Evolutionary conservation across 2,113 vertebrate species (phyloP), one percentile per base, ranked within the genome.

Genomic region (Anthoscopus minutus): DNA sequence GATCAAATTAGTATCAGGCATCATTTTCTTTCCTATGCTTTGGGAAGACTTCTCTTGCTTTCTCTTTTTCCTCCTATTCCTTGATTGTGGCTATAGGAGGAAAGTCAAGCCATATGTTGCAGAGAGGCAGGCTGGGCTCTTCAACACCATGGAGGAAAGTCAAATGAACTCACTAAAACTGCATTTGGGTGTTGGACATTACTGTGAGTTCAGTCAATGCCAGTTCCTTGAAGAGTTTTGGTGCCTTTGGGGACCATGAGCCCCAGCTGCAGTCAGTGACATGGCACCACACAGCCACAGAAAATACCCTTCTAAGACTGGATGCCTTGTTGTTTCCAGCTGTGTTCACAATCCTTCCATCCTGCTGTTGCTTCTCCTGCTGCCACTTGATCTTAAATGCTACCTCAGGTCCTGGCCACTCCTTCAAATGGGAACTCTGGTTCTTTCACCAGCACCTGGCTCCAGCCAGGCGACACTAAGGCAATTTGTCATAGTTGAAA

Each of bases 41-140:
- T 73, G 86, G 33, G 33, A 82, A 64, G 65, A 89, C 91, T 94
- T 93, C 90, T 94, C n/a, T 62, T 5, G 0, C 65, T 96, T 95
- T 86, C 72, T 61, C 54, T 84, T 86, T 94, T 92, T 81, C 84
- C 79, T 96, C 66, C 92, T 92, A 35, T 88, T 93, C 82, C 88
- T 81, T 71, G 95, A 86, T 93, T 60, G 25, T 92, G 85, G 84
- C 72, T 88, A 45, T 24, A 25, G 67, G 62, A 88, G 62, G 89
- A 85, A 57, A 89, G 48, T 62, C 25, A 56, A 88, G 84, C 67
- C 35, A 10, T 13, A n/a, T 69, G 87, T 95, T 86, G 88, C 95
- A 67, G 60, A 47, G 65, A 86, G 86, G 53, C 67, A 76, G 48
- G 8, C 53, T 72, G 35, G n/a, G n/a, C 40, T 86, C 18, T n/a